Evolutionary conservation across 2,113 vertebrate genomes (phyloP), one percentile per base, ranked within the genome.

Genomic region (Ammodytes dubius): DNA sequence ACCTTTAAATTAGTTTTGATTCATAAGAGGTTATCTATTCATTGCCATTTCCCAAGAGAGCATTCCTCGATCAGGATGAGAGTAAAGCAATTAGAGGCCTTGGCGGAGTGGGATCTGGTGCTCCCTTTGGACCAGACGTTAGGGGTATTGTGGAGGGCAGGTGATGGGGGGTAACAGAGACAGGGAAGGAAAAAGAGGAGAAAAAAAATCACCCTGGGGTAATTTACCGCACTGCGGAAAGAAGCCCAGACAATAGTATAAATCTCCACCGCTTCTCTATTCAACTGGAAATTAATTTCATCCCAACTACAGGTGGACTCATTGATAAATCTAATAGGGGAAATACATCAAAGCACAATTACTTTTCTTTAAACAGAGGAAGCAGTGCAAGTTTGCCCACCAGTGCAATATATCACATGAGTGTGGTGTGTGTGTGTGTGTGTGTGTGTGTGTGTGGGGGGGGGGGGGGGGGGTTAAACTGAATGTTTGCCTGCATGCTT

Each of bases 181-280:
- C 71, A 84, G 82, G 81, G 19, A 78, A 64, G 71, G 82, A 83
- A 84, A 88, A 85, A 68, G 82, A 67, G 70, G 87, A 91, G 85
- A 90, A 93, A 93, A 91, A 86, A 90, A 93, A 93, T 91, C 77
- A 93, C 84, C 82, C 68, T 42, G 84, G 84, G 88, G 71, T 92
- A 94, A 94, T 93, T 92, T 92, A 94, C 93, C 77, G 93, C 93
- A 95, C 87, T 94, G 95, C 94, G 90, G 91, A 90, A 88, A 91
- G 89, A 91, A 91, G 77, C 72, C 27, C 63, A 73, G 50, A 77
- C 79, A 85, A 86, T 79, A 78, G 79, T 50, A 93, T 92, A 87
- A 93, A 94, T 94, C 90, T 88, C 39, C 75, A 82, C 74, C 52
- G 50, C 79, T 83, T 93, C 81, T 74, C 77, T 80, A 66, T 89